A percentile compares a stretch with the other conserved stretches of the same genome.
phyloP scores from a whole-genome alignment of 2,113 vertebrate genomes.

The Syngnathus scovelli region DNA sequence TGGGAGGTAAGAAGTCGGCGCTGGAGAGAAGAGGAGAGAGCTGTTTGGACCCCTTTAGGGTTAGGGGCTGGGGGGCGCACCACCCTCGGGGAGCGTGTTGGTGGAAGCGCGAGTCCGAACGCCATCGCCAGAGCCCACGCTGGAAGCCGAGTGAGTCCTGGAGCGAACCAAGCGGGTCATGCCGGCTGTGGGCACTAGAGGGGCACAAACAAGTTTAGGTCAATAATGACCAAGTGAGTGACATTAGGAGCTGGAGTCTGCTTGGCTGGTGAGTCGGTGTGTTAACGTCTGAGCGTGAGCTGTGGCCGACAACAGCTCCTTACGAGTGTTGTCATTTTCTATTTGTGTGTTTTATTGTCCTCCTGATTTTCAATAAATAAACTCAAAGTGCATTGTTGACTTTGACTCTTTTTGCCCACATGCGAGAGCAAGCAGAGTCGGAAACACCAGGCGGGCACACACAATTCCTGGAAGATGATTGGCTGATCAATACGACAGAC shows the following conservation, averaged over 20 bases:
- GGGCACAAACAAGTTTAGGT: background rate
- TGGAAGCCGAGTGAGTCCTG: constrained; percentile 88
- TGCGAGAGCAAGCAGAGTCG: background rate
- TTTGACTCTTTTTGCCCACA: background rate
- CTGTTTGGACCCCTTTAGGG: background rate
- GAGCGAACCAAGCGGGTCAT: constrained; percentile 89
- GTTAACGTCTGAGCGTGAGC: too few relatives aligned
- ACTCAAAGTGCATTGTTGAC: too few relatives aligned
- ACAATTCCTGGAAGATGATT: constrained; percentile 81
- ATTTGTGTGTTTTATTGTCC: too few relatives aligned
- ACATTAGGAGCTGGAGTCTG: too few relatives aligned
- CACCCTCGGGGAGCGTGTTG: constrained; percentile 63
- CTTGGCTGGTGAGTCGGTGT: too few relatives aligned
- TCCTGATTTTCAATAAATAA: too few relatives aligned
- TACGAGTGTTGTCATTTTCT: too few relatives aligned
- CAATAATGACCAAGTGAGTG: background rate
- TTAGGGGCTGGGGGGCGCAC: background rate
- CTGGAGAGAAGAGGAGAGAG: background rate
- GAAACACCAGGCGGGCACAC: constrained; percentile 13
- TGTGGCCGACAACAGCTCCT: too few relatives aligned
- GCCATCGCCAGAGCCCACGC: constrained; percentile 80
- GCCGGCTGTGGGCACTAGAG: constrained; percentile 83
- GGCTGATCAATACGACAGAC: constrained; percentile 70
- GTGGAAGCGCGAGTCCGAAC: constrained; percentile 73
- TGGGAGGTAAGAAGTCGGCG: background rate